phyloP scores from a whole-genome alignment of 1,140 invertebrate species.

The Eubasilissa regina region DNA sequence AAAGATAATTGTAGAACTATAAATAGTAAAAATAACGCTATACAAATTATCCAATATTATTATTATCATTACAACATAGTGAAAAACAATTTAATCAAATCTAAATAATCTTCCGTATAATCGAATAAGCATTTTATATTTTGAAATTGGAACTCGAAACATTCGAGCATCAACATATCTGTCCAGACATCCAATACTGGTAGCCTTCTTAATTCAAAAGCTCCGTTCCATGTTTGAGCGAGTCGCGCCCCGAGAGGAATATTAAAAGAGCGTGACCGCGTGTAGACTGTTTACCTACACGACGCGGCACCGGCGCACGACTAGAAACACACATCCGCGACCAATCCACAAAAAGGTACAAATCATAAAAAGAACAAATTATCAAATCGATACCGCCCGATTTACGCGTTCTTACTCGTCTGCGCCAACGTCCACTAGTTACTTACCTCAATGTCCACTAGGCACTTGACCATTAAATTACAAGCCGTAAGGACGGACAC shows the following conservation, averaged over 20 bases:
- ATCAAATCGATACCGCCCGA: too few relatives aligned
- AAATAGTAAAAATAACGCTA: too few relatives aligned
- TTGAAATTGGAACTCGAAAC: neutral
- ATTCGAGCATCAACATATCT: neutral
- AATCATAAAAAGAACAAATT: neutral
- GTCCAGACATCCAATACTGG: neutral
- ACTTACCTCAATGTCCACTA: neutral
- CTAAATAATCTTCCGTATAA: too few relatives aligned
- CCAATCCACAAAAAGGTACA: constrained; percentile 5
- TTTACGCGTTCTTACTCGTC: neutral
- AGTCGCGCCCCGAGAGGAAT: constrained; percentile 11
- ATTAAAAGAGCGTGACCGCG: constrained; percentile 21
- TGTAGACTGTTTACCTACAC: neutral
- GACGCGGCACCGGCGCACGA: too few relatives aligned
- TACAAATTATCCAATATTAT: too few relatives aligned
- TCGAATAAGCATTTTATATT: too few relatives aligned
- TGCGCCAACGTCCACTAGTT: neutral
- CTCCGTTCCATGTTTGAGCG: constrained; percentile 15
- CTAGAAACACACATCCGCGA: too few relatives aligned
- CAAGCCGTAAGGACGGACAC: neutral
- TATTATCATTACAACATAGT: too few relatives aligned
- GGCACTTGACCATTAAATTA: neutral
- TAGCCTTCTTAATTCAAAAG: constrained; percentile 10
- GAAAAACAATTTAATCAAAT: too few relatives aligned
- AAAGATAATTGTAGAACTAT: too few relatives aligned